Evolutionary conservation across 53 echinoderm and acorn worm species (phyloP).

Genomic region (Mesocentrotus franciscanus): DNA sequence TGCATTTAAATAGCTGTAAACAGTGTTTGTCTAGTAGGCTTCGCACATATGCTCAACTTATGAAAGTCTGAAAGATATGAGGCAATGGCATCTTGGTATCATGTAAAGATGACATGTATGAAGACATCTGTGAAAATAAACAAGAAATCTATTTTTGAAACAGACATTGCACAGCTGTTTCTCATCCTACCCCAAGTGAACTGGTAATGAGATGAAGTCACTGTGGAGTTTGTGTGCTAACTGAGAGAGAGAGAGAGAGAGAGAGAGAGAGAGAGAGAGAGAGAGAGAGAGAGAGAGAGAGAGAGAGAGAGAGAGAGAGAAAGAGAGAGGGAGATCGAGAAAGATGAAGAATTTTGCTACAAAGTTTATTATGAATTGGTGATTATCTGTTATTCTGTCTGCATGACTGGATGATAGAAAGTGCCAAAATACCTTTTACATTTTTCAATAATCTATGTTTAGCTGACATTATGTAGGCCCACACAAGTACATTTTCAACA

Average conservation of each 20-base stretch:
- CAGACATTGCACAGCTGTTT: slow-evolving; percentile 35
- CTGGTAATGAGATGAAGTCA: background rate
- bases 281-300: background rate
- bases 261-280: background rate
- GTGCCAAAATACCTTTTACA: background rate
- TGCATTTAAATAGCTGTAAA: background rate
- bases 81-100: slow-evolving; percentile 5
- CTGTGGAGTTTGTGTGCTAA: background rate
- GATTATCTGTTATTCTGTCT: background rate
- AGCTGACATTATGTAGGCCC: too few relatives aligned
- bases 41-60: background rate
- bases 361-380: background rate
- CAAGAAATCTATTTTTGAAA: slow-evolving; percentile 41
- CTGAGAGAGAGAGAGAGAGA: background rate
- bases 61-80: background rate
- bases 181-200: background rate
- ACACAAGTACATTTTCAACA: too few relatives aligned
- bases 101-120: slow-evolving; percentile 24
- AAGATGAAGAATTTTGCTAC: background rate
- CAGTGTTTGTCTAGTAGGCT: background rate
- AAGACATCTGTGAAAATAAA: slow-evolving; percentile 29
- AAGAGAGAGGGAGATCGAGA: background rate
- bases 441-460: too few relatives aligned
- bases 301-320: background rate
- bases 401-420: background rate